Evolutionary conservation across 2,797 vertebrate genomes (phyloP).

Genomic region (Nothura maculosa): DNA sequence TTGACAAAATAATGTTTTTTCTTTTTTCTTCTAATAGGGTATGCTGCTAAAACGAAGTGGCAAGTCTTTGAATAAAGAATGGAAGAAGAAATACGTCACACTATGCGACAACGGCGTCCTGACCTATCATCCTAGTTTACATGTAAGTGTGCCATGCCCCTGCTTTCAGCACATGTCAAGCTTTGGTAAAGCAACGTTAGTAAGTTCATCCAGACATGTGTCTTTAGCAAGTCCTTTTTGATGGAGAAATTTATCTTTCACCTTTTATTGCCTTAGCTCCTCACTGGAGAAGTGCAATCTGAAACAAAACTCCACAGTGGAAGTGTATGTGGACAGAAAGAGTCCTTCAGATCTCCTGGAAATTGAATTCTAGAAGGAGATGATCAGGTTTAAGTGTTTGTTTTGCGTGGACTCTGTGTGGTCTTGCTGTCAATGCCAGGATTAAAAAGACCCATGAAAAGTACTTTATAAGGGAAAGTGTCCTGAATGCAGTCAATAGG

Average conservation of each 20-base stretch:
- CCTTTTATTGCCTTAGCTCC: not conserved
- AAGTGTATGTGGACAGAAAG: not conserved
- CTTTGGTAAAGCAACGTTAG: fast-evolving
- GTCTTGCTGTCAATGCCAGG: not conserved
- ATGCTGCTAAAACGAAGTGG: constrained; percentile 96
- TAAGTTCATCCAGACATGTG: fast-evolving
- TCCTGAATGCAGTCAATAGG: not conserved
- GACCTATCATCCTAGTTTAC: constrained; percentile 96
- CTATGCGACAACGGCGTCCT: constrained; percentile 95
- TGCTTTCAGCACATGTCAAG: fast-evolving
- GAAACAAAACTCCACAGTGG: not conserved
- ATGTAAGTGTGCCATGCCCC: constrained; percentile 82
- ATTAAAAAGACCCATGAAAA: not conserved
- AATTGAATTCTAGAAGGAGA: not conserved
- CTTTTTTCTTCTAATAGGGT: constrained; percentile 82
- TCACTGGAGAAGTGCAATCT: not conserved
- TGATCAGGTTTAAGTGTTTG: not conserved
- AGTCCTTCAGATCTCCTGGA: not conserved
- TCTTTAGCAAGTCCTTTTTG: no score
- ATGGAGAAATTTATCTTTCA: not conserved
- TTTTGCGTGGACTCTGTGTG: not conserved
- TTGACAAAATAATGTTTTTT: not conserved
- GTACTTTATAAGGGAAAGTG: fast-evolving
- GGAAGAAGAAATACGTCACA: constrained; percentile 99
- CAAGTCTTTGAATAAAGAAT: constrained; percentile 96